Evolutionary conservation across 1,140 invertebrate genomes (phyloP).

Genomic region (Tetramorium alpestre): DNA sequence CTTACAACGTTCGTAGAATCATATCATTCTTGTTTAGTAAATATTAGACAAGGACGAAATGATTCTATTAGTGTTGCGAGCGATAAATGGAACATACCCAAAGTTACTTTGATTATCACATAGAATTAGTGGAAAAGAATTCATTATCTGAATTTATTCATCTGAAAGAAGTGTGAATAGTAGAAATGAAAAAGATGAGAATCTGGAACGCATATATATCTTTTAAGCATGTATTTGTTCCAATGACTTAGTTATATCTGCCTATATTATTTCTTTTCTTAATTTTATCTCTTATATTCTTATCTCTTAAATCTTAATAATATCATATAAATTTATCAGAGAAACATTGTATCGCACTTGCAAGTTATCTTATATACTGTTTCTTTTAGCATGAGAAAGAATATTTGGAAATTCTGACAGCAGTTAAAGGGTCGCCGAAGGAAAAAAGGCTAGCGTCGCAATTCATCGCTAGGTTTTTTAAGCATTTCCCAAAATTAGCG

Average conservation of each 20-base stretch:
- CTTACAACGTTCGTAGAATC: too few relatives aligned
- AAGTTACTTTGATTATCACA: not conserved
- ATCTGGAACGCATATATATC: not conserved
- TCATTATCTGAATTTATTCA: too few relatives aligned
- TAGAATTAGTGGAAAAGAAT: not conserved
- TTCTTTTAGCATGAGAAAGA: conserved; percentile 94
- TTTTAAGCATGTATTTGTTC: not conserved
- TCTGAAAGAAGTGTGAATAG: too few relatives aligned
- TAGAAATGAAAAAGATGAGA: too few relatives aligned
- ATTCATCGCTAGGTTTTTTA: conserved; percentile 98
- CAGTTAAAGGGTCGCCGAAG: conserved; percentile 93
- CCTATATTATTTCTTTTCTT: not conserved
- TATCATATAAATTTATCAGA: not conserved
- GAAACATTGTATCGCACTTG: not conserved
- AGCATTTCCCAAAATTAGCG: conserved; percentile 94
- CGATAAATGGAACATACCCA: too few relatives aligned
- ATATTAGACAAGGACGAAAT: too few relatives aligned
- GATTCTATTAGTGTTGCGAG: too few relatives aligned
- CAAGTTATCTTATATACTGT: conserved; percentile 1
- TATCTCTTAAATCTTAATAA: not conserved
- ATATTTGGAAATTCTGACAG: conserved; percentile 94
- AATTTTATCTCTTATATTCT: too few relatives aligned
- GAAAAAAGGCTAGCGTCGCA: conserved; percentile 97
- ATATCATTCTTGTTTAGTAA: too few relatives aligned
- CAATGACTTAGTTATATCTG: not conserved